These are phyloP conservation scores for Lepisosteus osseus DNA, from an alignment of 2,113 vertebrate species.

Conservation along the genomic window DNA sequence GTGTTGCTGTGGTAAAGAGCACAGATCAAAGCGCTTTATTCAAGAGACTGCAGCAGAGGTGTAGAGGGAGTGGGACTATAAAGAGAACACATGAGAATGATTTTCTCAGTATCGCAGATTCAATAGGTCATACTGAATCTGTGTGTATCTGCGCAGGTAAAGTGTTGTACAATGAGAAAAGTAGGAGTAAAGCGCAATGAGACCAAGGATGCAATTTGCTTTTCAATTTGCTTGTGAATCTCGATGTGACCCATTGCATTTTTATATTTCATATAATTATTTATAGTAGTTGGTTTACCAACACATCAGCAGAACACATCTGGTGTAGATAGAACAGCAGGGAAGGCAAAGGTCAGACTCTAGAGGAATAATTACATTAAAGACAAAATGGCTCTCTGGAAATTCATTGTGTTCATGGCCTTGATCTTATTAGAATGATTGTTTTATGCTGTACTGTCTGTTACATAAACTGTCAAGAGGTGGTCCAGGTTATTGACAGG, in stretches of 20 bases:
- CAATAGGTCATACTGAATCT: constrained; percentile 31
- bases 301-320: neutral
- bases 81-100: constrained; percentile 55
- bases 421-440: constrained; percentile 11
- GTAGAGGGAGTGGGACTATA: constrained; percentile 39
- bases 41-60: constrained; percentile 48
- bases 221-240: too few relatives aligned
- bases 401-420: constrained; percentile 12
- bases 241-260: too few relatives aligned
- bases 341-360: constrained; percentile 4
- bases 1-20: constrained; percentile 30
- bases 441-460: constrained; percentile 11
- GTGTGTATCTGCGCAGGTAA: too few relatives aligned
- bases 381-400: neutral
- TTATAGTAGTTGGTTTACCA: too few relatives aligned
- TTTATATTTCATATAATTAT: too few relatives aligned
- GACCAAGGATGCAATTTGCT: too few relatives aligned
- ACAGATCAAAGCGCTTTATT: constrained; percentile 67
- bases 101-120: constrained; percentile 18
- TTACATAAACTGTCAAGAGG: neutral
- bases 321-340: neutral
- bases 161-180: too few relatives aligned
- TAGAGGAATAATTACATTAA: constrained; percentile 24
- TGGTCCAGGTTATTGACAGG: neutral
- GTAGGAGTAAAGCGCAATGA: too few relatives aligned